Percentiles rank a stretch among this genome's conserved stretches.
phyloP scores from a whole-genome alignment of 2,797 vertebrate genomes.

The Phataginus tricuspis region DNA sequence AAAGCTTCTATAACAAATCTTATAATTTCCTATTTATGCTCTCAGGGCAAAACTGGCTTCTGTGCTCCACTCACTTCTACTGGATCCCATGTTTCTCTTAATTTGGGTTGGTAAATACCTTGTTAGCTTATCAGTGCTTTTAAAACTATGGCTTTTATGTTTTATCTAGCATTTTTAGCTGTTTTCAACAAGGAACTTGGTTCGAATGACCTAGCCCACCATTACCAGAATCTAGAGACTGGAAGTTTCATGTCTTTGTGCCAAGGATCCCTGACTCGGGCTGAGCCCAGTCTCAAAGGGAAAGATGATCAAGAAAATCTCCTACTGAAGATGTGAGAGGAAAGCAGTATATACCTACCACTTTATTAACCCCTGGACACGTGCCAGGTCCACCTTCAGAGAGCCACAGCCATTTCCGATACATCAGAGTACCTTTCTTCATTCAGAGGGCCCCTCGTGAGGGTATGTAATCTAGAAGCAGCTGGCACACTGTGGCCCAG shows the following conservation, averaged over 20 bases:
- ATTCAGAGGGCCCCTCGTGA: neutral
- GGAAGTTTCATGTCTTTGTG: neutral
- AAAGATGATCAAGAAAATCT: neutral
- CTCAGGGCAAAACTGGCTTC: neutral
- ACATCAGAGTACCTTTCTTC: neutral
- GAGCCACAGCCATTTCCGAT: neutral
- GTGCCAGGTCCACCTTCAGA: neutral
- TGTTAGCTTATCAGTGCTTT: neutral
- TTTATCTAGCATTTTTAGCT: neutral
- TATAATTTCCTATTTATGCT: neutral
- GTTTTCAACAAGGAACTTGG: neutral
- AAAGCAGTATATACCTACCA: neutral
- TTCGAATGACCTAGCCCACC: neutral
- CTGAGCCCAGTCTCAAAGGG: neutral
- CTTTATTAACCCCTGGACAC: neutral
- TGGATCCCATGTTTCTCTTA: neutral
- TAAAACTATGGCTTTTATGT: neutral
- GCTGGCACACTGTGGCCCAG: neutral
- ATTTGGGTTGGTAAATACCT: neutral
- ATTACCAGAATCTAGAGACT: neutral
- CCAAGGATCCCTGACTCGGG: neutral
- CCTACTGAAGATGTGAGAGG: neutral
- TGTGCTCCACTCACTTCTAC: neutral
- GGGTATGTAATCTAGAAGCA: neutral
- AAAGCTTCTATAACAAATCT: neutral